These are phyloP conservation scores for Berghia stephanieae DNA, from an alignment of 1,140 invertebrate species.

Conservation along the genomic window DNA sequence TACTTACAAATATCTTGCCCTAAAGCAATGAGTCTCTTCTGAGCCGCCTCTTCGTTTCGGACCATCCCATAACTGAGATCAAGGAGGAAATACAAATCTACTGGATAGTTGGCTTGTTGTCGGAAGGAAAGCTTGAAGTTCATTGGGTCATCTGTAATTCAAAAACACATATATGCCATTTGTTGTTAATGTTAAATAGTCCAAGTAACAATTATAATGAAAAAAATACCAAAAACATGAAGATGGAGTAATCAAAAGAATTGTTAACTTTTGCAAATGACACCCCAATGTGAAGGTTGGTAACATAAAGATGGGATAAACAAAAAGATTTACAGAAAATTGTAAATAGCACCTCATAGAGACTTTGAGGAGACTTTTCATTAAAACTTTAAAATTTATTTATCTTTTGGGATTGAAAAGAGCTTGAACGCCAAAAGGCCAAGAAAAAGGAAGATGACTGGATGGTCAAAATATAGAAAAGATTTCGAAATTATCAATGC, in stretches of 20 bases:
- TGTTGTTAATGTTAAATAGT: neutral
- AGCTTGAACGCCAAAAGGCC: no score
- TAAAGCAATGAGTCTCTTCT: constrained; percentile 66
- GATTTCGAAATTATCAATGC: no score
- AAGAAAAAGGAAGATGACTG: no score
- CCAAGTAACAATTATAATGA: neutral
- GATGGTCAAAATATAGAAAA: no score
- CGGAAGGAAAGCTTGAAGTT: constrained; percentile 72
- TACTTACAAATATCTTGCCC: constrained; percentile 81
- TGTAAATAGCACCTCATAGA: no score
- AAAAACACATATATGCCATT: neutral
- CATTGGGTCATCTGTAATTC: constrained; percentile 56
- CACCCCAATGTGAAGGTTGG: neutral
- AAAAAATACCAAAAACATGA: neutral
- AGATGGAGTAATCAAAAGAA: neutral
- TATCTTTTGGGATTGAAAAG: no score
- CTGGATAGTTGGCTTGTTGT: constrained; percentile 91
- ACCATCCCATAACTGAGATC: constrained; percentile 94
- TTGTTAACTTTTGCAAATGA: neutral
- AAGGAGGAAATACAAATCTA: constrained; percentile 96
- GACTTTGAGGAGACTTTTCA: no score
- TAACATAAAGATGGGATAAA: neutral
- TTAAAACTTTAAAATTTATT: no score
- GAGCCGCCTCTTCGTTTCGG: constrained; percentile 79
- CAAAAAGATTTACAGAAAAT: neutral